Evolutionary conservation across 2,113 vertebrate genomes (phyloP), one percentile per base, ranked within the genome.

Genomic region (Cyanoderma ruficeps): DNA sequence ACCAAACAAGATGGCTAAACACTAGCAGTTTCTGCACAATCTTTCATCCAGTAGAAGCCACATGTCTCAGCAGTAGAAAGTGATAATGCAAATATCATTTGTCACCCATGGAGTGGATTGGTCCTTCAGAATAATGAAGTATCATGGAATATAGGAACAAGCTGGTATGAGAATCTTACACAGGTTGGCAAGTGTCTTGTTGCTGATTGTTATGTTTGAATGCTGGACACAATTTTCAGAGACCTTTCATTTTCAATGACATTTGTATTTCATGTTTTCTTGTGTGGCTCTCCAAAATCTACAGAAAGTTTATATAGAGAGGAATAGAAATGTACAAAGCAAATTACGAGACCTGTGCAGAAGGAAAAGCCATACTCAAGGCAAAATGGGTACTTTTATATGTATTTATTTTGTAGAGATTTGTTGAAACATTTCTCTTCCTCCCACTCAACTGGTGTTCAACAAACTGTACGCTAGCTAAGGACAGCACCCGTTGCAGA

Each of bases 381-480:
- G 69, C 49, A 78, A 83, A 94, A 91, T 53, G 33, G 41, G 20
- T 61, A 52, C 37, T 94, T 92, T 68, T 63, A 33, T 72, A 82
- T 68, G 10, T 86, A 96, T 91, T 93, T 96, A 55, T 90, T 95
- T 95, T 63, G 68, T 75, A 78, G 68, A 74, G 52, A 87, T 83
- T 67, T 89, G 72, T 94, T 95, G 67, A 90, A 93, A 95, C 52
- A 74, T 86, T 90, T 92, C 55, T 90, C 56, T 78, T 96, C 75
- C 76, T 95, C 93, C 95, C 76, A 94, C 93, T 81, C 92, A 96
- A 78, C 88, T 96, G 71, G 42, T 93, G 93, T 93, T 95, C 88
- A 83, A 30, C 80, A 88, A 92, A 96, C 93, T 78, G 63, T 87
- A 85, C n/a, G 0, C 64, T 55, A 92, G 92, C 75, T 94, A 50